A percentile compares a stretch with the other conserved stretches of the same genome.
Conservation (phyloP, 2,888 invertebrate genomes). For the Caenorhabditis becei region DNA sequence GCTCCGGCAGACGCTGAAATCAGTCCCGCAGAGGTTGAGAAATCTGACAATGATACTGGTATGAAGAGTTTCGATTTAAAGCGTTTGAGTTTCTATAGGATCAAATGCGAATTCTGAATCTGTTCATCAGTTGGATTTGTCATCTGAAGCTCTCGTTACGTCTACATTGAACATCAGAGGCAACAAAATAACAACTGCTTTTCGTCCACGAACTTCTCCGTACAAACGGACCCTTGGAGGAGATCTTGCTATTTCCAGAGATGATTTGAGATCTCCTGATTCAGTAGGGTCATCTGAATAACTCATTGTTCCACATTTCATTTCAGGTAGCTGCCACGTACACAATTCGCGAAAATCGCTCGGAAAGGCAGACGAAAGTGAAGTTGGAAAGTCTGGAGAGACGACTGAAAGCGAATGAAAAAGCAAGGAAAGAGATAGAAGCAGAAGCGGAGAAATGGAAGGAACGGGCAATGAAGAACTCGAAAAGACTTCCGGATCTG, state of each 20-base stretch:
- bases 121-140: constrained; percentile 51
- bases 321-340: constrained; percentile 59
- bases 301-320: background rate
- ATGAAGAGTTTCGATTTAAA: too few relatives aligned
- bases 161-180: constrained; percentile 53
- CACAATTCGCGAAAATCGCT: constrained; percentile 57
- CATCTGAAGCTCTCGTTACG: constrained; percentile 43
- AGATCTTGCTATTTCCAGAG: constrained; percentile 27
- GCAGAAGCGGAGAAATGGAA: constrained; percentile 68
- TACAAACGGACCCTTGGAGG: constrained; percentile 19
- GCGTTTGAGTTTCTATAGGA: constrained; percentile 9
- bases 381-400: constrained; percentile 68
- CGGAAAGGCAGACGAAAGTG: constrained; percentile 66
- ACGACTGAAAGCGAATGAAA: constrained; percentile 65
- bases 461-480: constrained; percentile 40
- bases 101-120: constrained; percentile 38
- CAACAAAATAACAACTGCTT: constrained; percentile 41
- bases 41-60: constrained; percentile 14
- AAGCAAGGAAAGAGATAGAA: constrained; percentile 64
- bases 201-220: constrained; percentile 56
- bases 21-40: constrained; percentile 5
- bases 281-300: constrained; percentile 23
- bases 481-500: constrained; percentile 51
- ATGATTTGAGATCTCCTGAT: constrained; percentile 52
- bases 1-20: background rate